These are phyloP conservation scores for Acanthoscelides obtectus DNA, from an alignment of 2,888 invertebrate genomes.

Conservation along the genomic window DNA sequence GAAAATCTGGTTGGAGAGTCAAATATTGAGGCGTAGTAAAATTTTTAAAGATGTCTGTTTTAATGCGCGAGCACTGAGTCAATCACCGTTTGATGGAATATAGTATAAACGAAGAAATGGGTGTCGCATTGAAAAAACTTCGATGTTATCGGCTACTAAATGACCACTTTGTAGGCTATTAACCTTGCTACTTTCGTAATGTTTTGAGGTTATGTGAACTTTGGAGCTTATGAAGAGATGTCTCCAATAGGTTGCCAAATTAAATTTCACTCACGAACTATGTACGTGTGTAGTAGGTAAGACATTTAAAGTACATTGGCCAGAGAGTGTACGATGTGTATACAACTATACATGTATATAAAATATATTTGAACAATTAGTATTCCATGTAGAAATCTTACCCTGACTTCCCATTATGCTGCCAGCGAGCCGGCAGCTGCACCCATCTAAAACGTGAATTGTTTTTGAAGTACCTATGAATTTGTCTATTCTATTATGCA, in stretches of 20 bases:
- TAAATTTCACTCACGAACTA: neutral
- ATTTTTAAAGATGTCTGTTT: no score
- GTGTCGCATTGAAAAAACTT: no score
- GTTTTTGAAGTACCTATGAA: constrained; percentile 33
- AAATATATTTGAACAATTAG: constrained; percentile 22
- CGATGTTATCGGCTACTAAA: no score
- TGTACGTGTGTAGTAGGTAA: neutral
- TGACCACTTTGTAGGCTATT: neutral
- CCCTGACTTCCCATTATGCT: constrained; percentile 23
- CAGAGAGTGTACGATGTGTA: constrained; percentile 9
- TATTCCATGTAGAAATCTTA: constrained; percentile 28
- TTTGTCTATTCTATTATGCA: constrained; percentile 21
- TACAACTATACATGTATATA: constrained; percentile 14
- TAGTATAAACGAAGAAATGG: no score
- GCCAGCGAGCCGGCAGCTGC: constrained; percentile 40
- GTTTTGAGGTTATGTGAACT: neutral
- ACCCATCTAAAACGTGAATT: constrained; percentile 40
- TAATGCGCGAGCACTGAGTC: no score
- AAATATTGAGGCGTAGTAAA: no score
- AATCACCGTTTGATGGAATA: no score
- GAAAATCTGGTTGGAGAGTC: no score
- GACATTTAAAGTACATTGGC: neutral
- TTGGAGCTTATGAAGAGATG: neutral
- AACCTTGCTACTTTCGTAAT: neutral
- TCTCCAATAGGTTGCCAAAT: neutral